Evolutionary conservation across 2,113 vertebrate species (phyloP), one percentile per base, ranked within the genome.

Genomic region (Rhea pennata): DNA sequence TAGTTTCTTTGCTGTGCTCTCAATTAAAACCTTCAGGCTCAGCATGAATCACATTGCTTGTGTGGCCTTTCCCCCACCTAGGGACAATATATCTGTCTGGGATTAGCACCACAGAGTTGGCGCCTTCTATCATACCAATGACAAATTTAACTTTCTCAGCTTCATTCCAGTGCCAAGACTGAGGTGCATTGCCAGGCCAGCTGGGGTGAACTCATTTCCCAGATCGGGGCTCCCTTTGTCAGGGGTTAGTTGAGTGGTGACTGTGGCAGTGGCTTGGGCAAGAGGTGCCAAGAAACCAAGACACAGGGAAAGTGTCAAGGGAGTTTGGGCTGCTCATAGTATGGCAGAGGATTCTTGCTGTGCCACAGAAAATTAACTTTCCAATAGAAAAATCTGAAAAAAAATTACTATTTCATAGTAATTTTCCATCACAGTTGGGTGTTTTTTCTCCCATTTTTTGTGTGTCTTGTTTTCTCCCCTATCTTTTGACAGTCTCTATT

Each of bases 271-370:
- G 86, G 26, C 50, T 19, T 40, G 39, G 36, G 62, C 44, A 88
- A 62, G 9, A 44, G 27, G 26, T 46, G 27, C 15, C 29, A 8
- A 48, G 82, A 81, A 54, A 51, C 36, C 31, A 51, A 29, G 48
- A 24, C 24, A 15, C 9, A 29, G 56, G 10, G 4, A 48, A 22
- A 0, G 0, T 0, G 0, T 4, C 27, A 5, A 3, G 48, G 29
- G 16, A 77, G 50, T n/a, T 64, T 36, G 14, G 48, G 31, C 73
- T 80, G 42, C 73, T 70, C 9, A 2, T 33, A 50, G 44, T 31
- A 10, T 6, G 9, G 40, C 24, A 74, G 50, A 42, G 1, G 33
- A 53, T 78, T 82, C 74, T 16, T 77, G 27, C 46, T 24, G 27
- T 6, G 33, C 36, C 6, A 6, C 36, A 36, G 29, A 62, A 86